Conservation (phyloP, 1,140 invertebrate genomes). For the Euwallacea similis region DNA sequence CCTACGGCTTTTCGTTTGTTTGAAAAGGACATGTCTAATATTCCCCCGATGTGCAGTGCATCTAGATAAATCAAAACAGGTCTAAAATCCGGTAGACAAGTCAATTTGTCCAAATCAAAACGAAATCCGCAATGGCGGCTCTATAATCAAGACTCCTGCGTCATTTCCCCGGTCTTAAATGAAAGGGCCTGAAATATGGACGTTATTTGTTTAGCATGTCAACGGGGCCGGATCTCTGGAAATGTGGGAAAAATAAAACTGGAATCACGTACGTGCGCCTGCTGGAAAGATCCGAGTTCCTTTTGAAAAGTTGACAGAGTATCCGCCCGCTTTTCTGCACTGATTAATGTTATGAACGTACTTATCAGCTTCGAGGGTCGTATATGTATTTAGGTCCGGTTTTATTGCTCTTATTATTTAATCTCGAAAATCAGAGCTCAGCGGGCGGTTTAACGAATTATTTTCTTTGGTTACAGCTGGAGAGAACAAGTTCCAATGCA, state of each 20-base stretch:
- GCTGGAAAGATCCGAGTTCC: conserved; percentile 4
- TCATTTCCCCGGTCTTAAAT: conserved; percentile 24
- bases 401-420: not conserved
- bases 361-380: too few species aligned
- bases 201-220: conserved; percentile 31
- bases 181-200: conserved; percentile 29
- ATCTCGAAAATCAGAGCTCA: not conserved
- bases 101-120: conserved; percentile 26
- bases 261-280: conserved; percentile 26
- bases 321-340: not conserved
- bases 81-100: conserved; percentile 4
- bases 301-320: conserved; percentile 14
- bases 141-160: conserved; percentile 28
- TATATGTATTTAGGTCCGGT: not conserved
- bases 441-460: not conserved
- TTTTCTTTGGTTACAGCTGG: conserved; percentile 49
- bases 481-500: conserved; percentile 63
- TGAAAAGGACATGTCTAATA: too few species aligned
- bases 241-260: conserved; percentile 28
- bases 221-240: conserved; percentile 12
- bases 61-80: too few species aligned
- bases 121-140: conserved; percentile 18
- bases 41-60: too few species aligned
- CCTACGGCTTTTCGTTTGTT: too few species aligned
- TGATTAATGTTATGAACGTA: conserved; percentile 1